These are phyloP conservation scores for Paramisgurnus dabryanus DNA, from an alignment of 2,113 vertebrate species.

Conservation along the genomic window DNA sequence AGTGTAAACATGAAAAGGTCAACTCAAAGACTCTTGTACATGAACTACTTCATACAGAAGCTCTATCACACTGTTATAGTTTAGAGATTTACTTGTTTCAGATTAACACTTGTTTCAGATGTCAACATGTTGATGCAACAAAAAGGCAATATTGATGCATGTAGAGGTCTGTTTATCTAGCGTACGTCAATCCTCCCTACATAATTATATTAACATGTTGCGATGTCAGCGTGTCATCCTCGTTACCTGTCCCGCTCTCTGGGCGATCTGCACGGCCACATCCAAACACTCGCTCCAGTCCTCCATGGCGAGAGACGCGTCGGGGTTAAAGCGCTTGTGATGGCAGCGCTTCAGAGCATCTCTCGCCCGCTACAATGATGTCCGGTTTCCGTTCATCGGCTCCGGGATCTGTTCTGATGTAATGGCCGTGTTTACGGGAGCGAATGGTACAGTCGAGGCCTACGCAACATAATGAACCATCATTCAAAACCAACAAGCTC, in stretches of 20 bases:
- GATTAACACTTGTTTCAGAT: not conserved
- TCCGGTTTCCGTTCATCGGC: conserved; percentile 3
- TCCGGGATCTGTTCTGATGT: not conserved
- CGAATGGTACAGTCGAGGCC: not conserved
- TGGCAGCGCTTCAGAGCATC: not conserved
- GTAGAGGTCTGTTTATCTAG: not conserved
- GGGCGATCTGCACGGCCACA: conserved; percentile 55
- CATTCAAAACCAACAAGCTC: not conserved
- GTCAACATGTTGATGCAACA: not conserved
- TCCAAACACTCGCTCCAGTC: conserved; percentile 59
- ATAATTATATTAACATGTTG: not conserved
- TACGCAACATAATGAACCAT: not conserved
- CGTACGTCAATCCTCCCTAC: not conserved
- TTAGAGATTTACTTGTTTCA: not conserved
- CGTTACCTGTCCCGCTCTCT: conserved; percentile 58
- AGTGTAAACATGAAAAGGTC: conserved; percentile 22
- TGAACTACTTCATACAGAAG: not conserved
- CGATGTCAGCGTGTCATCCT: not conserved
- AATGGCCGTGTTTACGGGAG: not conserved
- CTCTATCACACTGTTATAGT: not conserved
- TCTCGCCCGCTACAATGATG: not conserved
- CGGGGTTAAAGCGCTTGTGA: not conserved
- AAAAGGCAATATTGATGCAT: not conserved
- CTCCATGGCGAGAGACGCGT: conserved; percentile 34
- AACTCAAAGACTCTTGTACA: not conserved